Evolutionary conservation across 2,797 vertebrate genomes (phyloP), one percentile per base, ranked within the genome.

Genomic region (Mus spretus): DNA sequence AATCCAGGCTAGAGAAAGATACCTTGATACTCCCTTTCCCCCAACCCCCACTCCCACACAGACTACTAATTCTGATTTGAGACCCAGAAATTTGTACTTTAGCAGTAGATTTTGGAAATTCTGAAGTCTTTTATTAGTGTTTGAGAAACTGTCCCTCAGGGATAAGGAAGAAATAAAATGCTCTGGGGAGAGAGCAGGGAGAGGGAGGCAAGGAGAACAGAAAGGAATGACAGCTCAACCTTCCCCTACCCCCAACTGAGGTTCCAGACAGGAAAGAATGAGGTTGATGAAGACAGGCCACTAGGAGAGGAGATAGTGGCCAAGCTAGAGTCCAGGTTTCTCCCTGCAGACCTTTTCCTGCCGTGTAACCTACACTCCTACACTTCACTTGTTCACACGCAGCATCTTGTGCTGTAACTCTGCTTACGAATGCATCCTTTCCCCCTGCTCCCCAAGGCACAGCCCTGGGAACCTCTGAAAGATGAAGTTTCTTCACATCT

Each of bases 61-160:
- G 24, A 90, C 9, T 24, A 72, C 8, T 4, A 59, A 86, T 57
- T 82, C 65, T 94, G 70, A 67, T 44, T 87, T 19, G 17, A 88
- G n/a, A 13, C 19, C 15, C 44, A 93, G 59, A 40, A 93, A 75
- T 72, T 57, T 72, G 7, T 61, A 84, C 85, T 95, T 91, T 83
- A 84, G 50, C n/a, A 74, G 47, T 6, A 93, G 86, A 40, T 37
- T 3, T 44, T 24, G 59, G 24, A 92, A 96, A 95, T 44, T 81
- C 19, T 70, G 50, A 24, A 85, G 34, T 67, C 10, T 53, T 40
- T 28, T 91, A 63, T 28, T 91, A 57, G 55, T 75, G 9, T 84
- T 93, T 82, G 57, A 89, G 57, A 94, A 83, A 24, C 2, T 47
- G 4, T 89, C 24, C 34, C 34, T 50, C 37, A 28, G 1, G 31